A percentile compares a stretch with the other conserved stretches of the same genome.
Conservation (phyloP, 2,797 vertebrate genomes). For the Rhynchonycteris naso region DNA sequence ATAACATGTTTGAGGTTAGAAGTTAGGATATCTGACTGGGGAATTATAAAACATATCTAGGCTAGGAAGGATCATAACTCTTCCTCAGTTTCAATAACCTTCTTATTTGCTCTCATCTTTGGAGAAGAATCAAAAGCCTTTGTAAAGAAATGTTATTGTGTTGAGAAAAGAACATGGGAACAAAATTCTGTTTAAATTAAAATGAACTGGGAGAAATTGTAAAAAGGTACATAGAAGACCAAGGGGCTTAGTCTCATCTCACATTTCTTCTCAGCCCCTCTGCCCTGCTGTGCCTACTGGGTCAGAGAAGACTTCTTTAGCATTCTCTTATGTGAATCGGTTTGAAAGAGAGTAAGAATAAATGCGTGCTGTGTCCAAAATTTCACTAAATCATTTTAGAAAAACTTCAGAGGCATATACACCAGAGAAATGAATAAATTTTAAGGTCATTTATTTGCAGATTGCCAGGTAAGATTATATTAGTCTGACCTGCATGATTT, state of each 20-base stretch:
- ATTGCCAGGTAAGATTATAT: conserved; percentile 45
- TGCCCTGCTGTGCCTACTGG: conserved; percentile 47
- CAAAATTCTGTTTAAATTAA: conserved; percentile 74
- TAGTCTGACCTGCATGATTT: conserved; percentile 29
- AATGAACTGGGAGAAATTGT: conserved; percentile 51
- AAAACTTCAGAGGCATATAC: conserved; percentile 59
- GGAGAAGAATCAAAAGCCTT: conserved; percentile 64
- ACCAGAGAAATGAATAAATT: conserved; percentile 54
- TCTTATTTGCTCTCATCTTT: conserved; percentile 67
- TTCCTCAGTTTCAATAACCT: conserved; percentile 70
- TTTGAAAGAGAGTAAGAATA: conserved; percentile 63
- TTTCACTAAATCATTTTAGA: conserved; percentile 57
- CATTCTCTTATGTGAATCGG: conserved; percentile 58
- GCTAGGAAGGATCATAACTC: conserved; percentile 52
- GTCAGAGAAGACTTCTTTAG: conserved; percentile 64
- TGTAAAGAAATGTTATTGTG: conserved; percentile 68
- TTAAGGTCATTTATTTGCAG: conserved; percentile 46
- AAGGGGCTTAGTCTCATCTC: conserved; percentile 22
- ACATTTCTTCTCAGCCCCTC: conserved; percentile 46
- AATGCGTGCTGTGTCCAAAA: conserved; percentile 50
- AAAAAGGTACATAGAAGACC: conserved; percentile 40
- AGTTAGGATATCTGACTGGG: conserved; percentile 27
- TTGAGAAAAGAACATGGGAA: conserved; percentile 59
- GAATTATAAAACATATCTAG: conserved; percentile 43
- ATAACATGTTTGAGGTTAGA: conserved; percentile 43